Evolutionary conservation across 1,140 invertebrate genomes (phyloP), one percentile per base, ranked within the genome.

Genomic region (Thereuonema tuberculata): DNA sequence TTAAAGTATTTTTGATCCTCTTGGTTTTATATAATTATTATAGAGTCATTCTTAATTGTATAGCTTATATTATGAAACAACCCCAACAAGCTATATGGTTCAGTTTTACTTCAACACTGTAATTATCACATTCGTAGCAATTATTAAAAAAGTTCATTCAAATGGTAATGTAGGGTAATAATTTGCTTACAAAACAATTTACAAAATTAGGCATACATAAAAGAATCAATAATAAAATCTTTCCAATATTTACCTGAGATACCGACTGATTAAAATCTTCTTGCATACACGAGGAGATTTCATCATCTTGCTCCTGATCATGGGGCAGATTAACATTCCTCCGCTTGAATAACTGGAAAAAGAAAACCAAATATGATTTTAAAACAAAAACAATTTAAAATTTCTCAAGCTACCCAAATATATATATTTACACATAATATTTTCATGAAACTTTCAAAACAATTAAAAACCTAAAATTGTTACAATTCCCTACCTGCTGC

Each of bases 281-380:
- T 62, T 75, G 71, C 46, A 71, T 61, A 54, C 64, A 62, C 17
- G 63, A 64, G 48, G 66, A 65, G 21, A 63, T 59, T 23, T 57
- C 84, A 52, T 76, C 68, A 67, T 76, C 74, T 61, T 80, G 77
- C 20, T 83, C 81, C 37, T 78, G 73, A 59, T 77, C 71, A 53
- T 70, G 67, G 29, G 77, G 75, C 17, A 77, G 64, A 63, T 81
- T 81, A 25, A 96, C 90, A 83, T 95, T 95, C 66, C 93, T 80
- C 46, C 89, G 76, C 76, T 97, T 97, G 63, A 88, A 92, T 17
- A 96, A 74, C 72, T 74, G 61, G 15, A 37, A 37, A 37, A 17
- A 9, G 17, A 37, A 37, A 37, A 9, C 17, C 17, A 37, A 37
- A 9, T 9, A 37, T 5, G 31, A 9, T 37, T 37, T 37, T 37